These are phyloP conservation scores for Coleophora flavipennella DNA, from an alignment of 2,888 invertebrate species.

Conservation along the genomic window DNA sequence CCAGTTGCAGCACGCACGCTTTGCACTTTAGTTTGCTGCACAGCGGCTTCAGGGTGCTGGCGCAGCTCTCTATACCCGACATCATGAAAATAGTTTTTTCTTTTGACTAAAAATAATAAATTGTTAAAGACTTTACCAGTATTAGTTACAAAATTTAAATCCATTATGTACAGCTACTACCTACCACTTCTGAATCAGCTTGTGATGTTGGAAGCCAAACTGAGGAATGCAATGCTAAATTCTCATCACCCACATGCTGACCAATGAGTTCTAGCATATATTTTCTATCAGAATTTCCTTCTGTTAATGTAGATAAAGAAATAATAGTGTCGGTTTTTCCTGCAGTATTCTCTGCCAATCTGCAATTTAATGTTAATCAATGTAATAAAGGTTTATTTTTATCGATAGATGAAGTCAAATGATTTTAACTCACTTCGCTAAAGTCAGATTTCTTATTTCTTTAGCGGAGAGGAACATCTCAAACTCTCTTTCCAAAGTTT, in stretches of 20 bases:
- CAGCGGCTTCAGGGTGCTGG: slow-evolving; percentile 61
- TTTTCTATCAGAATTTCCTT: slow-evolving; percentile 16
- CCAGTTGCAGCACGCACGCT: slow-evolving; percentile 68
- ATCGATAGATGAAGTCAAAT: no score
- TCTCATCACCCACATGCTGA: slow-evolving; percentile 75
- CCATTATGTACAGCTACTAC: no score
- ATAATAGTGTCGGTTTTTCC: slow-evolving; percentile 39
- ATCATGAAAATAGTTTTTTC: slow-evolving; percentile 71
- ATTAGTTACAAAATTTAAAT: no score
- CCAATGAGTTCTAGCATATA: slow-evolving; percentile 42
- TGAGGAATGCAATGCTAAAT: slow-evolving; percentile 61
- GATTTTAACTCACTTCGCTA: slow-evolving; percentile 72
- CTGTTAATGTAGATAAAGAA: slow-evolving; percentile 19
- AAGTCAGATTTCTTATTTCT: slow-evolving; percentile 86
- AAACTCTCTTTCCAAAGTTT: slow-evolving; percentile 89
- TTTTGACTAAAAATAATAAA: slow-evolving; percentile 25
- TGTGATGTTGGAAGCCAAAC: slow-evolving; percentile 67
- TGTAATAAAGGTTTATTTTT: background rate
- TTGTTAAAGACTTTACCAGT: no score
- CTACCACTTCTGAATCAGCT: slow-evolving; percentile 55
- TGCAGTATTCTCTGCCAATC: slow-evolving; percentile 54
- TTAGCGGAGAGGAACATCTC: slow-evolving; percentile 89
- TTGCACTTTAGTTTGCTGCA: slow-evolving; percentile 62
- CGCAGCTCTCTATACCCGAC: slow-evolving; percentile 80
- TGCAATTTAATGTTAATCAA: slow-evolving; percentile 64